Evolutionary conservation across 2,113 vertebrate genomes (phyloP).

Genomic region (Stigmatopora argus): DNA sequence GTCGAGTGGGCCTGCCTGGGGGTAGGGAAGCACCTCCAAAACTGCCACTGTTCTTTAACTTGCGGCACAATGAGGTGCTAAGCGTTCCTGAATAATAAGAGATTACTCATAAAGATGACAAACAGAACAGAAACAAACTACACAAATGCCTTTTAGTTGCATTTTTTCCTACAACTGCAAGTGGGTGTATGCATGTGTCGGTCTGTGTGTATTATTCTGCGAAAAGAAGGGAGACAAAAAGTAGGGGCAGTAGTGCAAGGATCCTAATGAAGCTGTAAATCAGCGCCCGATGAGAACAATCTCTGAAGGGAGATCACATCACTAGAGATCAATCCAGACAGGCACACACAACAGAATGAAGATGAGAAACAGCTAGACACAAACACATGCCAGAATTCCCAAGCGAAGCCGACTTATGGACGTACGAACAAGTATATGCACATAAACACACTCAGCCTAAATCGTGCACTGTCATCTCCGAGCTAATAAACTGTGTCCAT

Average conservation of each 20-base stretch:
- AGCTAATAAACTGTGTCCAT: conserved; percentile 85
- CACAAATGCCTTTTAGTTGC: conserved; percentile 47
- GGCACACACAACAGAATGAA: conserved; percentile 29
- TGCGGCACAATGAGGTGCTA: conserved; percentile 55
- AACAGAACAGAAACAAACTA: conserved; percentile 55
- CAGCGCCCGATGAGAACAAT: conserved; percentile 62
- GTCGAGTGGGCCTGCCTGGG: conserved; percentile 51
- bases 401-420: conserved; percentile 34
- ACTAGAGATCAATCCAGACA: conserved; percentile 66
- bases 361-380: conserved; percentile 39
- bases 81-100: conserved; percentile 55
- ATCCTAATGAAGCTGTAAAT: conserved; percentile 71
- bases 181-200: conserved; percentile 21
- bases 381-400: conserved; percentile 41
- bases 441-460: conserved; percentile 24
- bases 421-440: conserved; percentile 32
- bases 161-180: conserved; percentile 18
- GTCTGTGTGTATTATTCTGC: conserved; percentile 28
- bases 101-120: conserved; percentile 62
- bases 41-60: conserved; percentile 55
- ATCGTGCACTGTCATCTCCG: conserved; percentile 65
- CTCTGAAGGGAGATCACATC: conserved; percentile 65
- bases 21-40: conserved; percentile 58
- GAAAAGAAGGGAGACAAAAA: conserved; percentile 41
- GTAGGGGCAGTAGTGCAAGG: conserved; percentile 37